Percentiles rank a stretch among this genome's conserved stretches.
These are phyloP conservation scores for Ashinkailepas kermadecensis DNA, from an alignment of 2,888 invertebrate genomes.

Conservation along the genomic window DNA sequence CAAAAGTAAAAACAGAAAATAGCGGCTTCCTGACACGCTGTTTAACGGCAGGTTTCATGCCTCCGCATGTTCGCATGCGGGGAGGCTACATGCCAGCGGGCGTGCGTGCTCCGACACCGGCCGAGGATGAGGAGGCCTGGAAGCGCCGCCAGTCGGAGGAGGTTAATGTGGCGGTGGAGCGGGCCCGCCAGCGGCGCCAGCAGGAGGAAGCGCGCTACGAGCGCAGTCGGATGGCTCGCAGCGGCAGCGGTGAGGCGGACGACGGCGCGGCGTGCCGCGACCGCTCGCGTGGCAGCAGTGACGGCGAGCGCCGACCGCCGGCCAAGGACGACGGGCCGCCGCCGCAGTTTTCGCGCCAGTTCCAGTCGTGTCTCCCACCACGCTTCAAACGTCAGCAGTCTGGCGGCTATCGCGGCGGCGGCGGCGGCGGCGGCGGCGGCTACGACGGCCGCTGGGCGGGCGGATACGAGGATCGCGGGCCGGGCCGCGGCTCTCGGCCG, in stretches of 20 bases:
- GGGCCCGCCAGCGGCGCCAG: constrained; percentile 75
- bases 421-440: neutral
- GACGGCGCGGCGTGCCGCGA: neutral
- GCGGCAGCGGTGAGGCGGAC: neutral
- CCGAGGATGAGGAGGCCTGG: constrained; percentile 36
- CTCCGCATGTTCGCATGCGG: constrained; percentile 4
- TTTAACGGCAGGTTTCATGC: neutral
- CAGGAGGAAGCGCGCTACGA: constrained; percentile 64
- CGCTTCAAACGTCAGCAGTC: constrained; percentile 69
- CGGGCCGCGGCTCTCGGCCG: neutral
- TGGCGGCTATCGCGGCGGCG: constrained; percentile 3
- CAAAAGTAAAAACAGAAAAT: too few species aligned
- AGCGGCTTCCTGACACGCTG: neutral
- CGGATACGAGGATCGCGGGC: neutral
- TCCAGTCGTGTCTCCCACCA: constrained; percentile 76
- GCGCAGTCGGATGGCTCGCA: neutral
- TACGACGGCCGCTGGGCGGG: neutral
- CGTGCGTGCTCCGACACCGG: neutral
- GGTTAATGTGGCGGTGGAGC: constrained; percentile 68
- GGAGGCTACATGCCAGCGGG: neutral
- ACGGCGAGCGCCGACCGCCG: neutral
- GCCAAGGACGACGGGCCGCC: constrained; percentile 38
- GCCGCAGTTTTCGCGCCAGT: constrained; percentile 61
- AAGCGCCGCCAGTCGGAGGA: constrained; percentile 61
- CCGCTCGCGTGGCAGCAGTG: neutral